Base-by-base conservation (phyloP, 1,140 invertebrate genomes). In the Heliconius hermathena region DNA sequence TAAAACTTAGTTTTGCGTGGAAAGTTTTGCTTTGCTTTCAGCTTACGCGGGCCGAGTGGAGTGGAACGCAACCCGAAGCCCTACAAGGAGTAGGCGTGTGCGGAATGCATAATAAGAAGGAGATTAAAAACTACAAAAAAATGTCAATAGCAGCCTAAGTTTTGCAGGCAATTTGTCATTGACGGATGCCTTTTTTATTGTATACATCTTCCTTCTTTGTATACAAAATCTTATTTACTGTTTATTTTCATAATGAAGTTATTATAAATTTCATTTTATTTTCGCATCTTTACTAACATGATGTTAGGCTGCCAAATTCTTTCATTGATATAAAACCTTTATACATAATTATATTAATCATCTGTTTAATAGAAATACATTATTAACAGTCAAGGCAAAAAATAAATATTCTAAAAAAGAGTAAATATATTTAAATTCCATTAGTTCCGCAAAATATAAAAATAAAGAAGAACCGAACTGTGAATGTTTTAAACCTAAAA, bases 51-150 rank as follows among this genome's bases (percentile, higher is more conserved):
- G 83, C 79, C 87, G 91, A 88, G 87, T 87, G 80, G 86, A 91
- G 88, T 89, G 88, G 90, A 91, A 89, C 87, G 87, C 87, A 91
- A 82, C 84, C 86, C 87, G 78, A 78, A 84, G 88, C 90, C 90
- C 88, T 91, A 93, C 93, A 93, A 92, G 90, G 90, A 94, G 92
- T 89, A 87, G 93, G 93, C 91, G 93, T 94, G 93, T 90, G 82
- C 89, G 84, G 93, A 92, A 94, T 94, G 91, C 87, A 94, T 94
- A 94, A 94, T 93, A 92, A 89, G 88, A 82, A 86, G 89, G 83
- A 92, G 90, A 94, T 94, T 94, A 94, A 94, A 94, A 94, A 93
- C 91, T 93, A 92, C 85, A 90, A 86, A 90, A 91, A 86, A 90
- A 84, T 92, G 91, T 93, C 91, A 90, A 93, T 89, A 89, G 54